These are phyloP conservation scores for Hyles vespertilio DNA, from an alignment of 1,140 invertebrate species.

Conservation along the genomic window DNA sequence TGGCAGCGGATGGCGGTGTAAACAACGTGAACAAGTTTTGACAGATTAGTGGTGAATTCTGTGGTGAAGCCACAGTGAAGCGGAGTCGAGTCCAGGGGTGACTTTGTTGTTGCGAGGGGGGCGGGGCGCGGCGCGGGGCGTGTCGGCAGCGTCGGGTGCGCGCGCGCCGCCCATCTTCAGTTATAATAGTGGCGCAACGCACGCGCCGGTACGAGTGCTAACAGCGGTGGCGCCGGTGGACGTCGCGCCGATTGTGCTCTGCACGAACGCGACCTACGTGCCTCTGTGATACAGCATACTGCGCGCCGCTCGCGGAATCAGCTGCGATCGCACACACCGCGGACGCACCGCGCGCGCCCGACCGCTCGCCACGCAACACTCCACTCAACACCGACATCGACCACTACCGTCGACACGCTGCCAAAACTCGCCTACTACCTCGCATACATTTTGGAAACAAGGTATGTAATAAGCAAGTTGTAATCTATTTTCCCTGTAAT, in stretches of 20 bases:
- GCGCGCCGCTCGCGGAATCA: background rate
- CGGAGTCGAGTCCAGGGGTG: conserved; percentile 10
- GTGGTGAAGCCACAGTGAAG: too few species aligned
- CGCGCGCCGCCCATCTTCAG: conserved; percentile 51
- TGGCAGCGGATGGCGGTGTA: too few species aligned
- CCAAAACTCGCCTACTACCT: too few species aligned
- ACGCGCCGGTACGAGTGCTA: conserved; percentile 45
- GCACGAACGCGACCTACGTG: conserved; percentile 36
- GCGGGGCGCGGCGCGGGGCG: conserved; percentile 46
- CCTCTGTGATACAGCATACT: conserved; percentile 5
- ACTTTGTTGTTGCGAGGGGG: conserved; percentile 18
- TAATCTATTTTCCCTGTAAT: too few species aligned
- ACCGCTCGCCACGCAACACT: too few species aligned
- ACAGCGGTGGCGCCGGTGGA: conserved; percentile 48
- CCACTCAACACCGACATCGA: background rate
- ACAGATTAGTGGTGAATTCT: background rate
- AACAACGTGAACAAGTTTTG: too few species aligned
- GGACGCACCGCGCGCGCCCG: background rate
- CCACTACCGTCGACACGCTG: too few species aligned
- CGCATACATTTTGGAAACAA: too few species aligned
- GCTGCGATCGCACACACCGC: background rate
- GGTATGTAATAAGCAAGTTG: too few species aligned
- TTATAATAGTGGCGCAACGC: conserved; percentile 47
- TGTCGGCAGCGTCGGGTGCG: conserved; percentile 42
- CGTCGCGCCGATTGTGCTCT: conserved; percentile 42